A percentile compares a stretch with the other conserved stretches of the same genome.
phyloP scores from a whole-genome alignment of 2,888 invertebrate species.

The Rotaria sp. region DNA sequence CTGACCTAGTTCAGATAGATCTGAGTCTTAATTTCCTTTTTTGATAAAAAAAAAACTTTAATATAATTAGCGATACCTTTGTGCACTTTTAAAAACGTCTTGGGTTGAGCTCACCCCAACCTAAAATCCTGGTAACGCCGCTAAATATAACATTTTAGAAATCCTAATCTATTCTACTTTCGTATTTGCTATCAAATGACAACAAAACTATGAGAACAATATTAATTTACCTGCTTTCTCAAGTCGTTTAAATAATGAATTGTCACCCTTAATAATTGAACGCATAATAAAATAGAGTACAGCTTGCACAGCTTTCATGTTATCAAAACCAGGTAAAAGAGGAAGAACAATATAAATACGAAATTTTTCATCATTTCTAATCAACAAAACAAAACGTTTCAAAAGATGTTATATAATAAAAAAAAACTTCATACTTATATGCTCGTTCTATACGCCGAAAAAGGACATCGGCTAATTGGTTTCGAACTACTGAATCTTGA shows the following conservation, averaged over 20 bases:
- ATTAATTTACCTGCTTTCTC: constrained; percentile 38
- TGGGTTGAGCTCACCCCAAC: no score
- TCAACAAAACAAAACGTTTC: constrained; percentile 32
- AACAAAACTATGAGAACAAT: constrained; percentile 60
- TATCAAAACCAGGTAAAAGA: constrained; percentile 85
- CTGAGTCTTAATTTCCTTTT: no score
- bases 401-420: not conserved
- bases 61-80: no score
- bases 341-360: constrained; percentile 87
- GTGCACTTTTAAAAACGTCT: no score
- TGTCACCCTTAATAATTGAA: constrained; percentile 80
- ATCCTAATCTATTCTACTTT: no score
- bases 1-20: no score
- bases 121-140: no score
- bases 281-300: constrained; percentile 95
- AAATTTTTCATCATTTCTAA: constrained; percentile 67
- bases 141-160: no score
- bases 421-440: constrained; percentile 41
- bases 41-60: no score
- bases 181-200: no score
- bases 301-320: constrained; percentile 81
- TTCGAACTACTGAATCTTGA: constrained; percentile 62
- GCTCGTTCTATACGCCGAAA: constrained; percentile 77
- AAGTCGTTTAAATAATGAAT: constrained; percentile 59
- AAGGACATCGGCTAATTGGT: constrained; percentile 78